A percentile compares a stretch with the other conserved stretches of the same genome.
Conservation (phyloP, 1,140 invertebrate genomes). For the Chelonus insularis region DNA sequence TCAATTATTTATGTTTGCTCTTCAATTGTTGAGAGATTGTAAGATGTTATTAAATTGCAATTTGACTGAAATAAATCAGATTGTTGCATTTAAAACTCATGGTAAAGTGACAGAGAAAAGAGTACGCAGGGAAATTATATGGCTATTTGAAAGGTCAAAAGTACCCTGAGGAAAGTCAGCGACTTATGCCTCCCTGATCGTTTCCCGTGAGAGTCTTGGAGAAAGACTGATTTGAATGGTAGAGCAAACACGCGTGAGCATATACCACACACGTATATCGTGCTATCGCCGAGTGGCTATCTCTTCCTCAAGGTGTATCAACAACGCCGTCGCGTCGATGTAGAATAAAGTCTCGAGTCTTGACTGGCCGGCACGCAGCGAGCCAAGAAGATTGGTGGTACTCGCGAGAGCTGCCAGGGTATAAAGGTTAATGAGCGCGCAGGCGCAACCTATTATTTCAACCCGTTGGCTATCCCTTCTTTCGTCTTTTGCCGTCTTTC, state of each 20-base stretch:
- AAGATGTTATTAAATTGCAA: too few species aligned
- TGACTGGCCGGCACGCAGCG: slow-evolving; percentile 29
- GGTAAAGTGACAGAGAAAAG: background rate
- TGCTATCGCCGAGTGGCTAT: slow-evolving; percentile 24
- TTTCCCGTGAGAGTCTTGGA: slow-evolving; percentile 25
- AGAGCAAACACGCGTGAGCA: slow-evolving; percentile 30
- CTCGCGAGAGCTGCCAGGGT: slow-evolving; percentile 51
- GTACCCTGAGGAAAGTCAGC: slow-evolving; percentile 16
- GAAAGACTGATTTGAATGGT: slow-evolving; percentile 32
- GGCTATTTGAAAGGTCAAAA: slow-evolving; percentile 19
- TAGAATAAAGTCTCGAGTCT: background rate
- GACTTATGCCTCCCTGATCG: slow-evolving; percentile 6
- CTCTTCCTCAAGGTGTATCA: slow-evolving; percentile 32
- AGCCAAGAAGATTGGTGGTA: slow-evolving; percentile 50
- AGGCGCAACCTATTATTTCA: slow-evolving; percentile 60
- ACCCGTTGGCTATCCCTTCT: slow-evolving; percentile 42
- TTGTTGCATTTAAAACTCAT: too few species aligned
- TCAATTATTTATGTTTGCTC: too few species aligned
- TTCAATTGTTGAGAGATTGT: too few species aligned
- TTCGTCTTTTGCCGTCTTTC: slow-evolving; percentile 1
- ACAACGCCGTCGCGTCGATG: background rate
- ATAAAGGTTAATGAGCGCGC: slow-evolving; percentile 62
- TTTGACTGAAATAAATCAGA: too few species aligned
- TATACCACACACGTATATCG: slow-evolving; percentile 18
- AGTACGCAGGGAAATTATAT: slow-evolving; percentile 11